Evolutionary conservation across 2,888 invertebrate species (phyloP).

Genomic region (Molanna angustata): DNA sequence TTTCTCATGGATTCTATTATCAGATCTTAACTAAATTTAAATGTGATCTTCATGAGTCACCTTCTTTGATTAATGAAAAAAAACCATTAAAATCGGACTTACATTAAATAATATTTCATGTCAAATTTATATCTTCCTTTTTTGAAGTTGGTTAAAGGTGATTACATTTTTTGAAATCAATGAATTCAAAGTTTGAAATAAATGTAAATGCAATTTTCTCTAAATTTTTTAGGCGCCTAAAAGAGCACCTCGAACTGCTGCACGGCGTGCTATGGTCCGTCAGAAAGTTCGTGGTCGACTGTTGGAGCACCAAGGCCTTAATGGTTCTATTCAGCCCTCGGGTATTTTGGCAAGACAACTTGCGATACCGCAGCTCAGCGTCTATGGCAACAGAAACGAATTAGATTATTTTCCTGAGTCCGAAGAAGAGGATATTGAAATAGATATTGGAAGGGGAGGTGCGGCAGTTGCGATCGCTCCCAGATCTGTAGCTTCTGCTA

Average conservation of each 20-base stretch:
- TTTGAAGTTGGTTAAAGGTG: no score
- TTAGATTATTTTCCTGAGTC: conserved; percentile 66
- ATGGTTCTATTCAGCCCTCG: background rate
- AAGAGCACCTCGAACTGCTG: conserved; percentile 46
- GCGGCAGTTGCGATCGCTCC: conserved; percentile 45
- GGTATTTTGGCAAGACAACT: background rate
- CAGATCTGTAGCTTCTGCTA: conserved; percentile 47
- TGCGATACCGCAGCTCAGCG: conserved; percentile 31
- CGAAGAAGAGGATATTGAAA: conserved; percentile 45
- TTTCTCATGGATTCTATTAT: no score
- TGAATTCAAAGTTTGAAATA: conserved; percentile 30
- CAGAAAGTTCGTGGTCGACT: conserved; percentile 46
- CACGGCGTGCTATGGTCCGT: conserved; percentile 45
- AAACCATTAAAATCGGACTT: no score
- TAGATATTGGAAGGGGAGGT: conserved; percentile 35
- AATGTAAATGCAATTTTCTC: conserved; percentile 1
- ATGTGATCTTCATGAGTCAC: no score
- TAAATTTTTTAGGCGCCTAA: conserved; percentile 7
- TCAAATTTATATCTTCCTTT: no score
- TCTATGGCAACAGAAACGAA: conserved; percentile 51
- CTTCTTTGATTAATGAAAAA: no score
- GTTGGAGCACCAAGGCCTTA: conserved; percentile 33
- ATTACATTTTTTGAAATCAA: no score
- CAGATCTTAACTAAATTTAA: no score
- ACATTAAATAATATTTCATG: no score